Evolutionary conservation across 2,888 invertebrate genomes (phyloP).

Genomic region (Orthosia cruda): DNA sequence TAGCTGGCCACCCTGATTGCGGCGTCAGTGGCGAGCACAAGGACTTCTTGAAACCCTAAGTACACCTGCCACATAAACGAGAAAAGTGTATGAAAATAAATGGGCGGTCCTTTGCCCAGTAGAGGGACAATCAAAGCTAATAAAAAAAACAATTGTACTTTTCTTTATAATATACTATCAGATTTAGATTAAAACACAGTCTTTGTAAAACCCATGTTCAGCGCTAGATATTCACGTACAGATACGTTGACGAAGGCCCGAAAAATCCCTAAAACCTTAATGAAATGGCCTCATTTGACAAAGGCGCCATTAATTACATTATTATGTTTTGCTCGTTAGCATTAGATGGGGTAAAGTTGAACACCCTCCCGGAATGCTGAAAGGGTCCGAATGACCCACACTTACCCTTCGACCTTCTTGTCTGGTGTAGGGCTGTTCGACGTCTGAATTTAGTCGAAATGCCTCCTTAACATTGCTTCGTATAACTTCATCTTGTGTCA

Average conservation of each 20-base stretch:
- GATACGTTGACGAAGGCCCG: slow-evolving; percentile 2
- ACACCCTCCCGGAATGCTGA: slow-evolving; percentile 60
- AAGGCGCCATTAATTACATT: slow-evolving; percentile 48
- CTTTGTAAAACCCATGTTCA: neutral
- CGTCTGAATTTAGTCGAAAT: neutral
- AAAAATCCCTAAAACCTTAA: slow-evolving; percentile 18
- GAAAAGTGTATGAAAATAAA: too few species aligned
- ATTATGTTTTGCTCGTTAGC: slow-evolving; percentile 62
- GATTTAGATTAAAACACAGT: too few species aligned
- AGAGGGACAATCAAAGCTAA: too few species aligned
- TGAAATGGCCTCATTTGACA: slow-evolving; percentile 36
- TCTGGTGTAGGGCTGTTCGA: slow-evolving; percentile 32
- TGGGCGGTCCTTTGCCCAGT: too few species aligned
- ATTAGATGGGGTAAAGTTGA: slow-evolving; percentile 39
- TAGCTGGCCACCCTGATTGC: too few species aligned
- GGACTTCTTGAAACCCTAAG: too few species aligned
- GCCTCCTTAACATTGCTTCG: neutral
- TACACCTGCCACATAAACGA: too few species aligned
- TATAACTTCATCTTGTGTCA: too few species aligned
- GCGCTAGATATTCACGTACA: neutral
- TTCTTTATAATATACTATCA: too few species aligned
- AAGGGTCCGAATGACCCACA: slow-evolving; percentile 59
- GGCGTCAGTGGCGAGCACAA: too few species aligned
- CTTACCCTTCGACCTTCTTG: slow-evolving; percentile 60
- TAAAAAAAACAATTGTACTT: too few species aligned